Conservation (phyloP, 2,888 invertebrate genomes). For the Trichacis sp. region DNA sequence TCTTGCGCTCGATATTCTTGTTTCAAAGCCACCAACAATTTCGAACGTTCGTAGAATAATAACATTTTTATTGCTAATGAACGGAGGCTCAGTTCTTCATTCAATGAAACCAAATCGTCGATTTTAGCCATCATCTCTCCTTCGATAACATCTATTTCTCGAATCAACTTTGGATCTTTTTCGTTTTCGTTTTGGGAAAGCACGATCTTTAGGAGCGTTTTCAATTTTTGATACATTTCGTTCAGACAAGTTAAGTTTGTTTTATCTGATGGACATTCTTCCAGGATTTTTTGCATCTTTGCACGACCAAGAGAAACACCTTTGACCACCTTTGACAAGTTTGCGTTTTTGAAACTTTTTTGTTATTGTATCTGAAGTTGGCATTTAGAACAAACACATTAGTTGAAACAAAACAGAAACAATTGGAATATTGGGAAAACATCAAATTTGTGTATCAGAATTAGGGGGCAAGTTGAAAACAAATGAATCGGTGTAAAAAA, state of each 20-base stretch:
- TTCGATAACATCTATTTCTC: slow-evolving; percentile 24
- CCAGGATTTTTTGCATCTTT: background rate
- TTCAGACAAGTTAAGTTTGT: slow-evolving; percentile 23
- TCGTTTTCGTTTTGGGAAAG: background rate
- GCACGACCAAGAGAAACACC: background rate
- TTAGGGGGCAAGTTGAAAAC: too few relatives aligned
- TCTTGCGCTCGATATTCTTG: slow-evolving; percentile 33
- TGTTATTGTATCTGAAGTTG: background rate
- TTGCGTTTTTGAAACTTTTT: background rate
- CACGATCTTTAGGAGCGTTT: slow-evolving; percentile 19
- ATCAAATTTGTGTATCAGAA: too few relatives aligned
- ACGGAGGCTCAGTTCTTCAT: slow-evolving; percentile 12
- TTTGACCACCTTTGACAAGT: background rate
- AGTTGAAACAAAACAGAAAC: too few relatives aligned
- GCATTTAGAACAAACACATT: background rate
- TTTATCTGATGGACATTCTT: background rate
- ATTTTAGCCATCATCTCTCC: slow-evolving; percentile 27
- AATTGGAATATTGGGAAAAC: too few relatives aligned
- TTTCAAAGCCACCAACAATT: slow-evolving; percentile 30
- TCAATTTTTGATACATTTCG: slow-evolving; percentile 31
- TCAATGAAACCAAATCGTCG: slow-evolving; percentile 10
- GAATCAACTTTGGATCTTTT: background rate
- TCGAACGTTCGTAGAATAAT: slow-evolving; percentile 43
- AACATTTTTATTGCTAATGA: slow-evolving; percentile 43
- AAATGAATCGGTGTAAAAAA: too few relatives aligned